Conservation (phyloP, 2,888 invertebrate species). For the Augiades crinisus region DNA sequence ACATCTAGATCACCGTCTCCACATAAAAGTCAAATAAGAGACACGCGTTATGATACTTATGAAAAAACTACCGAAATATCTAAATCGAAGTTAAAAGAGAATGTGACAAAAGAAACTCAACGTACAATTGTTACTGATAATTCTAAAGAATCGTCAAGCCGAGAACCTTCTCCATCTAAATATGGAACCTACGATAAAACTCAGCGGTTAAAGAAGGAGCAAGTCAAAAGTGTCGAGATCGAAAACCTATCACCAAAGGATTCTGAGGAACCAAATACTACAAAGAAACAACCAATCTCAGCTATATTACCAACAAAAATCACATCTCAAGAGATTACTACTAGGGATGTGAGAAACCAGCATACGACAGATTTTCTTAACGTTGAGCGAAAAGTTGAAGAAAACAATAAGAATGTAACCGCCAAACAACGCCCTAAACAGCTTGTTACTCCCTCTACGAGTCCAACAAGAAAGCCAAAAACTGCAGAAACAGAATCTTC, state of each 20-base stretch:
- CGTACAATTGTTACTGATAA: background rate
- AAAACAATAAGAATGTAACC: slow-evolving; percentile 45
- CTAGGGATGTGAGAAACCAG: slow-evolving; percentile 46
- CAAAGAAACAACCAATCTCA: background rate
- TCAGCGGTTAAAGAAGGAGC: slow-evolving; percentile 33
- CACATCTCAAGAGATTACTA: slow-evolving; percentile 49
- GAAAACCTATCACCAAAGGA: slow-evolving; percentile 31
- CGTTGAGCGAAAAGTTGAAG: slow-evolving; percentile 54
- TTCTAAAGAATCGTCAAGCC: slow-evolving; percentile 20
- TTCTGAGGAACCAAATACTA: slow-evolving; percentile 22
- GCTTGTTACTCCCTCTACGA: slow-evolving; percentile 72
- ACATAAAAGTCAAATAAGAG: slow-evolving; percentile 38
- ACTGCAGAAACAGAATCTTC: slow-evolving; percentile 55
- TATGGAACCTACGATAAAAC: slow-evolving; percentile 45
- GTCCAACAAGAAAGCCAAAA: slow-evolving; percentile 71
- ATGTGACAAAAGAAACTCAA: background rate
- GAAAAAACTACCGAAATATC: slow-evolving; percentile 4
- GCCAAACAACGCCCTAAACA: slow-evolving; percentile 58
- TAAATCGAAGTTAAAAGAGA: background rate
- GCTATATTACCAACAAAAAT: slow-evolving; percentile 36
- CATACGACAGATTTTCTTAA: slow-evolving; percentile 56
- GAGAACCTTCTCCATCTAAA: slow-evolving; percentile 42
- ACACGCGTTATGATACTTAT: slow-evolving; percentile 17
- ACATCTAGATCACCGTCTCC: slow-evolving; percentile 48
- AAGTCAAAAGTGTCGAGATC: background rate